These are phyloP conservation scores for Setophaga petechia DNA, from an alignment of 2,113 vertebrate species.

Conservation along the genomic window DNA sequence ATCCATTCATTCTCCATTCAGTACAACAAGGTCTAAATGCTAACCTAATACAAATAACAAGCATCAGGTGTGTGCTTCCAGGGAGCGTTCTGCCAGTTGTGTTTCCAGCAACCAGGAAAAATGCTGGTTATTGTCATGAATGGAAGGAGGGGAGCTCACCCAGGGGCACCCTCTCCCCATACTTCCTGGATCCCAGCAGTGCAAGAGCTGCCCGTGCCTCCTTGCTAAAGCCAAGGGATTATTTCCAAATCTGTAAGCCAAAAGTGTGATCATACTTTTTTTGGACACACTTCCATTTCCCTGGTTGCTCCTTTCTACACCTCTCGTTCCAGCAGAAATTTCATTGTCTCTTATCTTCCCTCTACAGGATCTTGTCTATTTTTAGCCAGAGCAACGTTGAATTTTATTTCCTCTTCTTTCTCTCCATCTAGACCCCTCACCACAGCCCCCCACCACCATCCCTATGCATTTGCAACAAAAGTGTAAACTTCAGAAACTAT, in stretches of 20 bases:
- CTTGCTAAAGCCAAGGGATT: not conserved
- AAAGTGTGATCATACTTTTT: not conserved
- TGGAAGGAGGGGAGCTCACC: not conserved
- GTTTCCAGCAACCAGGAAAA: constrained; percentile 3
- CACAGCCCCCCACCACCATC: not conserved
- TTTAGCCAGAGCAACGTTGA: not conserved
- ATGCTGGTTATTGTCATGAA: not conserved
- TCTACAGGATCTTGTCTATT: not conserved
- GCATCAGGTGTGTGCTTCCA: not conserved
- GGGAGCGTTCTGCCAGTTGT: not conserved
- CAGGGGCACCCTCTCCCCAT: not conserved
- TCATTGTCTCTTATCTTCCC: constrained; percentile 35
- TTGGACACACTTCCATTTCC: constrained; percentile 17
- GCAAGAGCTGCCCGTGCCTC: not conserved
- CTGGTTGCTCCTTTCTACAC: not conserved
- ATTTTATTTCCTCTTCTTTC: constrained; percentile 22
- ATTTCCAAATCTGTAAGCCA: constrained; percentile 16
- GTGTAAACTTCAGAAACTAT: constrained; percentile 59
- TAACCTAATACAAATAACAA: not conserved
- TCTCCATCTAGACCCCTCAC: not conserved
- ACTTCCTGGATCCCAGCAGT: not conserved
- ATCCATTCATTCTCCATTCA: not conserved
- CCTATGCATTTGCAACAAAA: constrained; percentile 13
- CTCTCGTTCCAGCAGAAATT: not conserved
- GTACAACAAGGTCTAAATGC: not conserved